These are phyloP conservation scores for Lagria hirta DNA, from an alignment of 2,888 invertebrate genomes.

Conservation along the genomic window DNA sequence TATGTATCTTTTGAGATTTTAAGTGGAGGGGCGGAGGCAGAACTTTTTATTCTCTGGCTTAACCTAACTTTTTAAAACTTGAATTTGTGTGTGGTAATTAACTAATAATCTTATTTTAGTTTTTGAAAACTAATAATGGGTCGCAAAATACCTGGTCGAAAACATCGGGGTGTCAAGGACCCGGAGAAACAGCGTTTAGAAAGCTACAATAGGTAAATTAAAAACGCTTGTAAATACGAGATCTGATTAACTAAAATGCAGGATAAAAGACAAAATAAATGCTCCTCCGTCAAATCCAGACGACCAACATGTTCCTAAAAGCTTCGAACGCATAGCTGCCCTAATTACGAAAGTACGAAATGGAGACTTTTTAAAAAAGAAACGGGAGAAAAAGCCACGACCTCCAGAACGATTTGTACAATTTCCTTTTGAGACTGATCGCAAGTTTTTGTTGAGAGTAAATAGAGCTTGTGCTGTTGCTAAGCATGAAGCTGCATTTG, in stretches of 20 bases:
- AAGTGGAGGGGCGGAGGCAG: no score
- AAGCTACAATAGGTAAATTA: conserved; percentile 63
- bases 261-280: conserved; percentile 72
- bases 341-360: conserved; percentile 57
- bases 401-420: conserved; percentile 56
- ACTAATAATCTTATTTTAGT: no score
- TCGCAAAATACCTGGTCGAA: conserved; percentile 79
- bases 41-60: no score
- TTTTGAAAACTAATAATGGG: no score
- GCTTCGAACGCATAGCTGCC: conserved; percentile 65
- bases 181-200: conserved; percentile 69
- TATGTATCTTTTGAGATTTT: no score
- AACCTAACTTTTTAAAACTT: no score
- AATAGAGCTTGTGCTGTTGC: conserved; percentile 64
- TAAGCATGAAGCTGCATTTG: conserved; percentile 63
- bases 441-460: conserved; percentile 67
- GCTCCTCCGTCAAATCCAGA: conserved; percentile 71
- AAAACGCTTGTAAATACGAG: conserved; percentile 11
- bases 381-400: conserved; percentile 18
- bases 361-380: conserved; percentile 41
- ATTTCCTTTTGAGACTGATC: conserved; percentile 63
- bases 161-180: conserved; percentile 77
- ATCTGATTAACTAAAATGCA: no score
- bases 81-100: no score
- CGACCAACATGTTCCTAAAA: conserved; percentile 73